Base-by-base conservation (phyloP, 2,113 vertebrate genomes). In the Indri indri region DNA sequence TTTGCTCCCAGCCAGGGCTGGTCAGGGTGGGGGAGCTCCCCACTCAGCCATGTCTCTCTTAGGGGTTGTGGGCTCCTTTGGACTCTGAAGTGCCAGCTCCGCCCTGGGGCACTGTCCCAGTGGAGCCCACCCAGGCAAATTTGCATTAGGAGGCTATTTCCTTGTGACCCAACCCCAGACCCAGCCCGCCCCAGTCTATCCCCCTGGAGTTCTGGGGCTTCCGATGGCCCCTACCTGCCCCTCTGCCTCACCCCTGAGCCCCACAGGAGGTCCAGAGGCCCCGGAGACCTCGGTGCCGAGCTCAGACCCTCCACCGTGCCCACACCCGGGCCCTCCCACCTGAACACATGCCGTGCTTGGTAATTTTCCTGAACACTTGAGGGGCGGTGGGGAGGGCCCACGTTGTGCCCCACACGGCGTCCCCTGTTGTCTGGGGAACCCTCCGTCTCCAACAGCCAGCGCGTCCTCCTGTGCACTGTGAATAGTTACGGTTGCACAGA, bases 401-500 rank as follows among this genome's bases (percentile, higher is more conserved):
- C 8, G 0, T 30, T 47, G 17, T 32, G 40, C 11, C 68, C 42
- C 85, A 34, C 17, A 9, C 3, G 54, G 52, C 25, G 37, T 18
- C 22, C 45, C 40, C n/a, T 18, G 6, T 45, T 13, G 14, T 65
- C 63, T 25, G 37, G 71, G 34, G 61, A 79, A 6, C 30, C 25
- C 17, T 34, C 16, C 34, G 22, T 45, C 20, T 54, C 22, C 30
- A 76, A 25, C 40, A 32, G 13, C 40, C 37, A 66, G 17, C 3
- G 2, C 45, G 63, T 18, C 11, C 66, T 54, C 45, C 16, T 17
- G 0, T 5, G 22, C 30, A n/a, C 16, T 34, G 18, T 17, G 13
- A 27, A 22, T 4, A 2, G 34, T 8, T 2, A 7, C 11, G 0
- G 18, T 1, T 0, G 10, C 50, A 40, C 34, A 52, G 34, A 52